phyloP scores from a whole-genome alignment of 2,797 vertebrate genomes.

The Heteromormyrus szaboi region DNA sequence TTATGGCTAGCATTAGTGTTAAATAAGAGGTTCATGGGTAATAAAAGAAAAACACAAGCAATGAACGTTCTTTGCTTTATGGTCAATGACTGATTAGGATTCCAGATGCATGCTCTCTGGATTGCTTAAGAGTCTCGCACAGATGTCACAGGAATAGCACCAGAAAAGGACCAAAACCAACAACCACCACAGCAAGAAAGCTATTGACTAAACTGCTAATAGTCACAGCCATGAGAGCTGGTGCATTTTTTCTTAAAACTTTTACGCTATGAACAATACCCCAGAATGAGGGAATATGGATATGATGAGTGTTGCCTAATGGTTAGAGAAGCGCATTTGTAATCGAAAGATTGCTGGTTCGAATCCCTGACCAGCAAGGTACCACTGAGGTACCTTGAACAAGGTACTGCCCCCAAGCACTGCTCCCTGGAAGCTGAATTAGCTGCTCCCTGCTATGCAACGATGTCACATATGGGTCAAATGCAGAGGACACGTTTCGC shows the following conservation, averaged over 20 bases:
- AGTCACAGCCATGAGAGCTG: neutral
- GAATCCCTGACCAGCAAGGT: too few relatives aligned
- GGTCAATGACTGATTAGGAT: neutral
- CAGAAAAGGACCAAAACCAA: slow-evolving; percentile 1
- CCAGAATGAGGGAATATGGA: neutral
- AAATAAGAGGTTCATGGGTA: neutral
- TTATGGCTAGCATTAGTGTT: neutral
- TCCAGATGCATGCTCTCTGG: neutral
- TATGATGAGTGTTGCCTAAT: neutral
- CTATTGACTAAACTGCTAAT: neutral
- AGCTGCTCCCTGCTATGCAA: too few relatives aligned
- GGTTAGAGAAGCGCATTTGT: too few relatives aligned
- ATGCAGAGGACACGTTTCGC: too few relatives aligned
- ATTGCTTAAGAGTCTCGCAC: neutral
- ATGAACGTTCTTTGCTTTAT: neutral
- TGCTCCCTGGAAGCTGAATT: too few relatives aligned
- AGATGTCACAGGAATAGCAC: neutral
- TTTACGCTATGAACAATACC: neutral
- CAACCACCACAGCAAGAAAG: neutral
- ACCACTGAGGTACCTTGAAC: too few relatives aligned
- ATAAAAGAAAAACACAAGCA: neutral
- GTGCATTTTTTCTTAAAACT: neutral
- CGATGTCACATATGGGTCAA: too few relatives aligned
- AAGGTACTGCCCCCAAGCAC: too few relatives aligned
- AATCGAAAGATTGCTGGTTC: too few relatives aligned